Conservation (phyloP, 2,797 vertebrate species). For the Somateria mollissima region DNA sequence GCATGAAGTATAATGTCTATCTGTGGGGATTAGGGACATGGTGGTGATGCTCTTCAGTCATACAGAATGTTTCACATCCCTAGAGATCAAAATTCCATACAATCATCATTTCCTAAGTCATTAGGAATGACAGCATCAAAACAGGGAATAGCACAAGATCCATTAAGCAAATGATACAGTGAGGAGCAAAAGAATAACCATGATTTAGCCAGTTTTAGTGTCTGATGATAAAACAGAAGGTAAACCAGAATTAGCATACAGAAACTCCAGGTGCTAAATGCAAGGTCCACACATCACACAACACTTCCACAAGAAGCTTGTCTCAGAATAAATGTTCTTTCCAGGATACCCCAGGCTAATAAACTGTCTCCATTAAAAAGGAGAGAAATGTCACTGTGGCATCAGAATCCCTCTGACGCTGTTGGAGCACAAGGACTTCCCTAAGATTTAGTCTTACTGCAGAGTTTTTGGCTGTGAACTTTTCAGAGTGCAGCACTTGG, state of each 20-base stretch:
- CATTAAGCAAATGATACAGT: not conserved
- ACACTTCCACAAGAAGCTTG: not conserved
- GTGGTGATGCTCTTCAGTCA: not conserved
- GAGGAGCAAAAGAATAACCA: not conserved
- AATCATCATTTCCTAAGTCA: not conserved
- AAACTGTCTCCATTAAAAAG: not conserved
- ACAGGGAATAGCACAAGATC: not conserved
- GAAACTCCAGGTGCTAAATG: not conserved
- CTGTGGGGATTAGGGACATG: not conserved
- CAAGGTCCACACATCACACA: not conserved
- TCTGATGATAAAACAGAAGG: not conserved
- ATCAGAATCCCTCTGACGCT: not conserved
- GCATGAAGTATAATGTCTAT: not conserved
- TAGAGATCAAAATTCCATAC: not conserved
- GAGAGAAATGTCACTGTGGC: not conserved
- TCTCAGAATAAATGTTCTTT: not conserved
- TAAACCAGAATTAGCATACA: not conserved
- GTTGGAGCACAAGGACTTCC: not conserved
- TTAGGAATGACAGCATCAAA: not conserved
- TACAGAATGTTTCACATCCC: not conserved
- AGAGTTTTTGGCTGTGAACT: not conserved
- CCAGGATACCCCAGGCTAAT: not conserved
- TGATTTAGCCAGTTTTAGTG: not conserved
- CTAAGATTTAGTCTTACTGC: not conserved
- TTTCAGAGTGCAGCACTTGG: fast-evolving